Evolutionary conservation across 1,140 invertebrate species (phyloP), one percentile per base, ranked within the genome.

Genomic region (Aphidius gifuensis): DNA sequence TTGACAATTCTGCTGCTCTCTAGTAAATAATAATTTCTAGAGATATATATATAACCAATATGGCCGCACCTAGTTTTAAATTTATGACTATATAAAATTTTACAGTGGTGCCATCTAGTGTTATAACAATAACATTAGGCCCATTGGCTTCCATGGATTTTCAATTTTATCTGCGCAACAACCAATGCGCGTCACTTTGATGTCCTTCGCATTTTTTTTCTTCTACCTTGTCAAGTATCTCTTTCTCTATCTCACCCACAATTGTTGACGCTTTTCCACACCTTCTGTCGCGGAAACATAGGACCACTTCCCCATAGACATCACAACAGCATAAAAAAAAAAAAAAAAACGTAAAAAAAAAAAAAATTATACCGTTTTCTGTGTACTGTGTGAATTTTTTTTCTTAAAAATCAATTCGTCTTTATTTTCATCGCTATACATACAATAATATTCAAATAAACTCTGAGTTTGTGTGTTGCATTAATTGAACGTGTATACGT

Each of bases 211-310:
- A 45, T 58, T 58, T 58, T 58, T 48, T 16, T 23, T 7, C 6
- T 48, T 58, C 44, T 47, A 32, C 11, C 11, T 11, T 23, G 8
- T 45, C 44, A 58, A 47, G 44, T 58, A 48, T 48, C 5, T 51
- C 44, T 49, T 40, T 49, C 49, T 53, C 23, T 47, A 11, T 54
- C 40, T 50, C 11, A 21, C 21, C 47, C 46, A 43, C 45, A 11
- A 53, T 54, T 64, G 62, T 64, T 64, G 62, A 64, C 62, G 62
- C 51, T 64, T 64, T 64, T 64, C 39, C 46, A 32, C 44, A 55
- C 53, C 51, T 53, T 21, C 48, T 47, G 50, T 56, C 45, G 47
- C 51, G 43, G 43, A 39, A 16, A 57, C 21, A 45, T 45, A 60
- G 44, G 32, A 44, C 23, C 40, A 54, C 23, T 40, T 32, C 57